These are phyloP conservation scores for Amphipoea oculea DNA, from an alignment of 2,888 invertebrate genomes.

Conservation along the genomic window DNA sequence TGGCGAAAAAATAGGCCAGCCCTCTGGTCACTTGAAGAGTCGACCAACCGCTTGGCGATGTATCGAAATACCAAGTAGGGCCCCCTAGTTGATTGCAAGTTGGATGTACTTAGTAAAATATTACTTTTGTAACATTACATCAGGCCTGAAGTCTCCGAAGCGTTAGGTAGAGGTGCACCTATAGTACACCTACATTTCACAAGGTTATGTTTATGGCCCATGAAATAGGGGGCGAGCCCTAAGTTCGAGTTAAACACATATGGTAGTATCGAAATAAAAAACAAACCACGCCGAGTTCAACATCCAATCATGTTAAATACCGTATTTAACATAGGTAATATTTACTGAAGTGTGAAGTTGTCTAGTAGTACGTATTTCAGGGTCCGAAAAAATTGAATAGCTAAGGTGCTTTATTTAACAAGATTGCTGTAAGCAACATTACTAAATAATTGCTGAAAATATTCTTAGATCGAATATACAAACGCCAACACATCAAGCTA, in stretches of 20 bases:
- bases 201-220: not conserved
- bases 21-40: no score
- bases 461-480: not conserved
- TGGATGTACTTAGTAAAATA: no score
- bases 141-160: not conserved
- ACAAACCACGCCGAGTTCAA: not conserved
- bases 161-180: not conserved
- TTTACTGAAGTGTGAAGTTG: slow-evolving; percentile 39
- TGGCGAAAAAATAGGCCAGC: no score
- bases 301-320: not conserved
- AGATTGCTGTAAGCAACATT: slow-evolving; percentile 10
- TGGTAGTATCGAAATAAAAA: no score
- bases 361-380: slow-evolving; percentile 8
- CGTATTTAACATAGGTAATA: not conserved
- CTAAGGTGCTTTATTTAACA: slow-evolving; percentile 10
- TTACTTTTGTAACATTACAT: no score
- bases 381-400: not conserved
- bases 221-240: not conserved
- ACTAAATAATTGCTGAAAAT: slow-evolving; percentile 22
- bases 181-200: not conserved
- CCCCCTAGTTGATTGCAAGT: no score
- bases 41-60: no score
- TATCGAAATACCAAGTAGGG: no score
- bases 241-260: not conserved
- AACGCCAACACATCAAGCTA: no score